phyloP scores from a whole-genome alignment of 2,113 vertebrate genomes.

The Thamnophis sirtalis region DNA sequence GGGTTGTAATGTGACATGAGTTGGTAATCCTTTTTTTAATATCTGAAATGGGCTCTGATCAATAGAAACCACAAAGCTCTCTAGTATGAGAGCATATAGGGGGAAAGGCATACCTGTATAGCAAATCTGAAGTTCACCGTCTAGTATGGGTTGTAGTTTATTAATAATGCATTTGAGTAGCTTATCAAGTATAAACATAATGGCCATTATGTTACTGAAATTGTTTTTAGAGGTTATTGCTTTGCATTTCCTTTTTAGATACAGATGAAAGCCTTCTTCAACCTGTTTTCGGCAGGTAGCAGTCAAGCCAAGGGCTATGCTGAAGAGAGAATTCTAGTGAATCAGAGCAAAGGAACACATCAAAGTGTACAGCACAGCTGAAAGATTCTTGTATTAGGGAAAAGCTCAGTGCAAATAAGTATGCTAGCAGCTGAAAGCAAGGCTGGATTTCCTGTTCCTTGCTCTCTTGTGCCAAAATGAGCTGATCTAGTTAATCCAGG shows the following conservation, averaged over 20 bases:
- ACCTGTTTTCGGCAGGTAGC: neutral
- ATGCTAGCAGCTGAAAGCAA: neutral
- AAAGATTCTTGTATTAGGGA: neutral
- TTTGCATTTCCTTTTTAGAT: neutral
- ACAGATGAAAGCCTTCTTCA: neutral
- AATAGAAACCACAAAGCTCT: neutral
- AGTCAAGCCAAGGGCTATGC: neutral
- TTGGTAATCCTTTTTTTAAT: neutral
- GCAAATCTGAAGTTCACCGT: neutral
- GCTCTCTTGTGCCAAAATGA: neutral
- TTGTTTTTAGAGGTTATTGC: neutral
- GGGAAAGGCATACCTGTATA: neutral
- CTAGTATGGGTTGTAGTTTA: neutral
- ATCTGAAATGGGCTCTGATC: neutral
- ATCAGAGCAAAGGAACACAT: too few relatives aligned
- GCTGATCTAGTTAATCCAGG: neutral
- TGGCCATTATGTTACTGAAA: neutral
- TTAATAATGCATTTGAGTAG: neutral
- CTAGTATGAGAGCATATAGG: neutral
- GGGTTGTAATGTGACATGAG: neutral
- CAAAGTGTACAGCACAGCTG: neutral
- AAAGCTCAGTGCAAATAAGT: neutral
- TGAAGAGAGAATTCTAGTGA: neutral
- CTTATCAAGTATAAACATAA: neutral
- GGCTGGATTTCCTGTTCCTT: neutral